A percentile compares a stretch with the other conserved stretches of the same genome.
Evolutionary conservation across 2,888 invertebrate species (phyloP).

Genomic region (Oxytorus armatus): DNA sequence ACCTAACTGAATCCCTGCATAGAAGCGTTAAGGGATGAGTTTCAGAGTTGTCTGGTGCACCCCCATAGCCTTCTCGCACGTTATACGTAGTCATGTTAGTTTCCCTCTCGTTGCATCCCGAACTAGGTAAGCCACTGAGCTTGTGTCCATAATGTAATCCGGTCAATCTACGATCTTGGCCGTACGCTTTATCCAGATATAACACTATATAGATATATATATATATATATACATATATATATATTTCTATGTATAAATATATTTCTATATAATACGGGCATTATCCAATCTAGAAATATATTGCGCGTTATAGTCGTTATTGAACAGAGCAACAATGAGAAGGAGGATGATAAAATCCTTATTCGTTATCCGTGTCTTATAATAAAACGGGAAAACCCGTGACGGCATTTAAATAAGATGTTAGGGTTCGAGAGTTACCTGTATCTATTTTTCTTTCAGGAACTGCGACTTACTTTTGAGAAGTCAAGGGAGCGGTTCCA

Average conservation of each 20-base stretch:
- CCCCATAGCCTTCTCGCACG: conserved; percentile 13
- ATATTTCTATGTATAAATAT: too few relatives aligned
- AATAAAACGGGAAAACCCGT: conserved; percentile 18
- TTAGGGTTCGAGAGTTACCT: background rate
- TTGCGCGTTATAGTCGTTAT: conserved; percentile 36
- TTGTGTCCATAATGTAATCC: conserved; percentile 67
- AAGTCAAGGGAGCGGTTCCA: too few relatives aligned
- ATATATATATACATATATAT: background rate
- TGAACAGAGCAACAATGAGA: conserved; percentile 26
- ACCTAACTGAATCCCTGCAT: conserved; percentile 42
- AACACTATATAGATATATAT: conserved; percentile 19
- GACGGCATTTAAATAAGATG: conserved; percentile 1
- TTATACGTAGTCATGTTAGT: conserved; percentile 38
- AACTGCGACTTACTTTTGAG: too few relatives aligned
- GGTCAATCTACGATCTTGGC: conserved; percentile 65
- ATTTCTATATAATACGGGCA: too few relatives aligned
- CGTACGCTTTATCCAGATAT: conserved; percentile 49
- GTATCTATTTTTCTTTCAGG: background rate
- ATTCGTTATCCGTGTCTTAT: conserved; percentile 43
- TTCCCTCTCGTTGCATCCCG: conserved; percentile 55
- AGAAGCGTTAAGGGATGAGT: conserved; percentile 28
- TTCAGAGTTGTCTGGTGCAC: conserved; percentile 51
- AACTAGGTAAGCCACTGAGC: conserved; percentile 64
- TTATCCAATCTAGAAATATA: conserved; percentile 29
- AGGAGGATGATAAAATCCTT: conserved; percentile 21